Evolutionary conservation across 1,140 invertebrate species (phyloP).

Genomic region (Apis dorsata): DNA sequence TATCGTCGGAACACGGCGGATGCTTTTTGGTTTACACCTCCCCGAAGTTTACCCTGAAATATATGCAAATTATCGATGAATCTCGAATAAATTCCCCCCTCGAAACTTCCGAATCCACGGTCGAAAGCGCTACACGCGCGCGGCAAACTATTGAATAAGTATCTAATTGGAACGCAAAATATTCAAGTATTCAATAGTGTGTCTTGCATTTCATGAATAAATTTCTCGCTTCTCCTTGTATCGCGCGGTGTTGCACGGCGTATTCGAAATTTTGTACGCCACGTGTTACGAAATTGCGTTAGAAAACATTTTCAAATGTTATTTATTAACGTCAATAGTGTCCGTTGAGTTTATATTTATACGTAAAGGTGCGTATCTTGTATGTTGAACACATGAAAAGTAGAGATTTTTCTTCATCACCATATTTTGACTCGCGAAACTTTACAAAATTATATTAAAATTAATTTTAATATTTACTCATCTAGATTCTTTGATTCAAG

Average conservation of each 20-base stretch:
- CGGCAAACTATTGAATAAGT: background rate
- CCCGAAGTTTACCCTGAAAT: too few relatives aligned
- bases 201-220: slow-evolving; percentile 20
- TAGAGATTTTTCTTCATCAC: too few relatives aligned
- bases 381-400: too few relatives aligned
- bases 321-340: background rate
- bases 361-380: too few relatives aligned
- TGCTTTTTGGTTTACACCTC: too few relatives aligned
- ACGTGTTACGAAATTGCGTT: background rate
- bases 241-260: too few relatives aligned
- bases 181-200: background rate
- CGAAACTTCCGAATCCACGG: background rate
- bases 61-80: slow-evolving; percentile 6
- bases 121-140: background rate
- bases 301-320: background rate
- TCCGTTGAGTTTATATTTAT: too few relatives aligned
- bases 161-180: slow-evolving; percentile 9
- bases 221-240: background rate
- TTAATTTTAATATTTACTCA: too few relatives aligned
- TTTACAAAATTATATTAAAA: too few relatives aligned
- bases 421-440: too few relatives aligned
- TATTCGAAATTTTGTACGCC: background rate
- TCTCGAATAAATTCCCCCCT: background rate
- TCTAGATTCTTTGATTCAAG: too few relatives aligned
- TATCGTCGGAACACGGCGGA: too few relatives aligned